Conservation (phyloP, 2,797 vertebrate species). For the Coreius guichenoti region DNA sequence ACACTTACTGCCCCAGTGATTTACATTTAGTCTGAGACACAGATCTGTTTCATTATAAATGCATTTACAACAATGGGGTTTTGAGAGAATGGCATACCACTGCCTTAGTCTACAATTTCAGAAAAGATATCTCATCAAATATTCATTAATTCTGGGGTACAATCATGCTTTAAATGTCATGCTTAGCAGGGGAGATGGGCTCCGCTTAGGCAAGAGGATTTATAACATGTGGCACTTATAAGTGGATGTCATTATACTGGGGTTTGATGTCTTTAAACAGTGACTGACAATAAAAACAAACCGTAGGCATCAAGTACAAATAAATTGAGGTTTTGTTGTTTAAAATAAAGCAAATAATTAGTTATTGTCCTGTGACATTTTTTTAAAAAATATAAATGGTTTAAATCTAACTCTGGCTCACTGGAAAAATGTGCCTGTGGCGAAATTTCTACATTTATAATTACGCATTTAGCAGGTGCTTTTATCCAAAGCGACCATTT, state of each 20-base stretch:
- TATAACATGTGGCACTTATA: constrained; percentile 29
- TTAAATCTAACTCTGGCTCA: neutral
- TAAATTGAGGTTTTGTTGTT: neutral
- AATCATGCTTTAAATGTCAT: constrained; percentile 63
- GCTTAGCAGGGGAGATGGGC: constrained; percentile 35
- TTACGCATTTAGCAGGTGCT: neutral
- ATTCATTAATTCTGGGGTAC: constrained; percentile 57
- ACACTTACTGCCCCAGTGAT: neutral
- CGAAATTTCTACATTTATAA: neutral
- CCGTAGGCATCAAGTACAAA: neutral
- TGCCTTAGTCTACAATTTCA: constrained; percentile 57
- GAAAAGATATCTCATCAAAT: constrained; percentile 60
- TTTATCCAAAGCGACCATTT: neutral
- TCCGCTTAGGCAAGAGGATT: constrained; percentile 29
- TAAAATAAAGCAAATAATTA: neutral
- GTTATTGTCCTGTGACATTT: neutral
- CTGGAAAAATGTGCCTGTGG: neutral
- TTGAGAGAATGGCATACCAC: constrained; percentile 44
- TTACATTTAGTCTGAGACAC: constrained; percentile 9
- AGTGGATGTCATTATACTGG: constrained; percentile 34
- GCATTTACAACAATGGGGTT: constrained; percentile 27
- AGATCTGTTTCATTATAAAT: constrained; percentile 39
- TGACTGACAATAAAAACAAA: constrained; percentile 1
- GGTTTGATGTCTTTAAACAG: constrained; percentile 27
- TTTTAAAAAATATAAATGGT: neutral